phyloP scores from a whole-genome alignment of 1,140 invertebrate species.

The Nixonia krombeini region DNA sequence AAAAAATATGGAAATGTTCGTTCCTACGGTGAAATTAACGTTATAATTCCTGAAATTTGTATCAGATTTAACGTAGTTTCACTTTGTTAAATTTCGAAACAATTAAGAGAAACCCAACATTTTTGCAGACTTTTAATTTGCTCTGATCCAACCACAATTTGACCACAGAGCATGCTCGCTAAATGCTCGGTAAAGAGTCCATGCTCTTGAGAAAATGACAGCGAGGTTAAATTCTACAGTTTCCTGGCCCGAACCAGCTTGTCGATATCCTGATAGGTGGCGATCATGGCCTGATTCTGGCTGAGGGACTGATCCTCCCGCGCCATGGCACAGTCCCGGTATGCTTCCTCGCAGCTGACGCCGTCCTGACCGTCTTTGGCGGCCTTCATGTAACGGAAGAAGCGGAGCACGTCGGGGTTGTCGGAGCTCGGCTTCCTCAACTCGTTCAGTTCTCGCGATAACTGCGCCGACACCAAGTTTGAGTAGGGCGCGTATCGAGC shows the following conservation, averaged over 20 bases:
- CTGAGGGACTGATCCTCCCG: constrained; percentile 73
- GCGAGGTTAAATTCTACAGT: too few species aligned
- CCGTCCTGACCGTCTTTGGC: constrained; percentile 88
- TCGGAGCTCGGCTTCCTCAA: constrained; percentile 84
- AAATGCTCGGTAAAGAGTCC: too few species aligned
- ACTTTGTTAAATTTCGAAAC: too few species aligned
- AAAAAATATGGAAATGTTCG: too few species aligned
- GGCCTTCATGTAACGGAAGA: constrained; percentile 90
- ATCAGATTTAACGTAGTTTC: too few species aligned
- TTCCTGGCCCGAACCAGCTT: constrained; percentile 86
- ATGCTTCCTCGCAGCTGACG: constrained; percentile 75
- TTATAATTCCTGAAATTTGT: too few species aligned
- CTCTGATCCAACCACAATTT: too few species aligned
- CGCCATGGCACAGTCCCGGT: constrained; percentile 70
- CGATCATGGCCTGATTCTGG: constrained; percentile 84
- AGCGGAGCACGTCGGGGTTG: constrained; percentile 86
- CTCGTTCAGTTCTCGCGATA: constrained; percentile 88
- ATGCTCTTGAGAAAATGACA: too few species aligned
- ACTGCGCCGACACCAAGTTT: constrained; percentile 87
- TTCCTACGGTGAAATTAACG: too few species aligned
- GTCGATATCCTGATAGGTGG: constrained; percentile 88
- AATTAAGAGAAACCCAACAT: too few species aligned
- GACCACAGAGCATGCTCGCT: too few species aligned
- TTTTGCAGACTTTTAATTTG: too few species aligned
- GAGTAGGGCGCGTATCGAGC: constrained; percentile 89